Base-by-base conservation (phyloP, 1,140 invertebrate species). In the Campoletis sonorensis region DNA sequence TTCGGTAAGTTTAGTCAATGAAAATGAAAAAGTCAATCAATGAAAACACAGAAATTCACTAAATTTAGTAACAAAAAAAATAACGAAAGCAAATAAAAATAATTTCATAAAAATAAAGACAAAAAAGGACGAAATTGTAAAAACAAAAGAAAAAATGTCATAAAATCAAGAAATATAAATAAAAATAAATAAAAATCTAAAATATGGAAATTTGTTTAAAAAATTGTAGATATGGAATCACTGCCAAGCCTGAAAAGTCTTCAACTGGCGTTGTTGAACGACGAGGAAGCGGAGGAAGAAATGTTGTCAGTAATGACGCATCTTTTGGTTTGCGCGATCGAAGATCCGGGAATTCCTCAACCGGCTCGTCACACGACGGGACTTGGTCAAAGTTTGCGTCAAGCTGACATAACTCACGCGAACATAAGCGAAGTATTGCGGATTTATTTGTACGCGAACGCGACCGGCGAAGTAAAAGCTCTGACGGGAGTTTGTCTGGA, bases 261-360 rank as follows among this genome's bases (percentile, higher is more conserved):
- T 0, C 98, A 99, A 90, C 93, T 96, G 85, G 97, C 97, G 0
- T 92, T 99, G 4, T 90, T 98, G 61, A 95, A 96, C 40, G 96
- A 96, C 86, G 96, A 96, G 87, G 96, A 97, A 80, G 95, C 96
- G 27, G 97, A 98, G 90, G 96, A 98, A 85, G 97, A 98, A 88
- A 91, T 98, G 75, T 87, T 98, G 18, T 97, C 96, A 23, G 95
- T 99, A 10, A 94, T 98, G 90, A 97, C 96, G 7, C 97, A 98
- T 91, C 91, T 99, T 0, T 91, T 99, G 8, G 96, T 98, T 1
- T 98, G 97, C 90, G 98, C 97, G 51, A 97, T 99, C 73, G 95
- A 98, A 92, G 98, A 99, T 92, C 98, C 98, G 0, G 98, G 98
- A 0, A 97, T 99, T 37, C 97, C 97, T 0, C 97, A 97, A 89